Evolutionary conservation across 2,113 vertebrate genomes (phyloP).

Genomic region (Nesogale talazaci): DNA sequence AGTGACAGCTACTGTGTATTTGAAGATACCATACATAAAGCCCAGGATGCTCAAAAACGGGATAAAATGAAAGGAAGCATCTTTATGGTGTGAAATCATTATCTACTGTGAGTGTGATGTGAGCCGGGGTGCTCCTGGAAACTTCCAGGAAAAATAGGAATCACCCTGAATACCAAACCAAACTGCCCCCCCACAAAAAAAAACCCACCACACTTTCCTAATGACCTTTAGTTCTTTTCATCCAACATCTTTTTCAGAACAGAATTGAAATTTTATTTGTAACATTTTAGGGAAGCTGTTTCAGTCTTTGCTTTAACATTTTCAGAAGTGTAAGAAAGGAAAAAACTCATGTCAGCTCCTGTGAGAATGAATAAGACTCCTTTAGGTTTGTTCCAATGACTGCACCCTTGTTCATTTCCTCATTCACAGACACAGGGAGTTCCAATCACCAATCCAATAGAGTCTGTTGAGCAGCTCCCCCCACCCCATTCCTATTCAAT

Average conservation of each 20-base stretch:
- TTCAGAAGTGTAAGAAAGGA: constrained; percentile 45
- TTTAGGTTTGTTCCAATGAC: constrained; percentile 27
- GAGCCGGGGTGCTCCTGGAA: not conserved
- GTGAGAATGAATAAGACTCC: not conserved
- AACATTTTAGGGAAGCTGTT: not conserved
- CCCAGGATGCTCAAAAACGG: not conserved
- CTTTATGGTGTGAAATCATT: not conserved
- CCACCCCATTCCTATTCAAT: not conserved
- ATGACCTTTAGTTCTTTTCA: not conserved
- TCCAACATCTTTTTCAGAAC: not conserved
- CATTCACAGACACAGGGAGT: not conserved
- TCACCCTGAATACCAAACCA: not conserved
- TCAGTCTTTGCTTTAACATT: constrained; percentile 55
- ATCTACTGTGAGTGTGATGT: not conserved
- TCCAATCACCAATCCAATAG: not conserved
- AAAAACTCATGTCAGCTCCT: not conserved
- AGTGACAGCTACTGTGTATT: not conserved
- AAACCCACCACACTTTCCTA: not conserved
- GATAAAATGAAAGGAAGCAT: not conserved
- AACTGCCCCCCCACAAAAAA: too few species aligned
- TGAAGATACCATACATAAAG: not conserved
- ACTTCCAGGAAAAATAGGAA: not conserved
- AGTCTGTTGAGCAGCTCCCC: not conserved
- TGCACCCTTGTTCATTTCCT: not conserved
- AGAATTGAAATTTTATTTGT: constrained; percentile 38